These are phyloP conservation scores for Mnemiopsis leidyi DNA, from an alignment of 37 sponge, comb jelly and placozoan species.

Conservation along the genomic window DNA sequence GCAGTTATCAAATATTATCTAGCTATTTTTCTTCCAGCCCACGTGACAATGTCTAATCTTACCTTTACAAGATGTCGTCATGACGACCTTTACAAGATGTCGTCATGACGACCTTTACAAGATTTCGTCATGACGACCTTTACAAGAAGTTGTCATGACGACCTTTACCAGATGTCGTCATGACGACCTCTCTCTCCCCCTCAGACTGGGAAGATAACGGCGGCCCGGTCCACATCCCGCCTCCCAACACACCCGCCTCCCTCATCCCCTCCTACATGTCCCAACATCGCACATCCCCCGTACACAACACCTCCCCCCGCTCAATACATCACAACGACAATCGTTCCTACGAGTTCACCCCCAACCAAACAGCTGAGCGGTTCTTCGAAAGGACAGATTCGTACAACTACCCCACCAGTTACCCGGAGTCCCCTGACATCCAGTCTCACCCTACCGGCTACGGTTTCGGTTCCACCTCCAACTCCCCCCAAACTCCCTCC, in stretches of 20 bases:
- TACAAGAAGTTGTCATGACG: neutral
- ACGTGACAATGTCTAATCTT: neutral
- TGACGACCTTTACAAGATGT: neutral
- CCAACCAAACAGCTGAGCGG: neutral
- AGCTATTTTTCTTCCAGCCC: no score
- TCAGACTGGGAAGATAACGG: neutral
- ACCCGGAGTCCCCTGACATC: neutral
- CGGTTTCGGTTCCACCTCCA: neutral
- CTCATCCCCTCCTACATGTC: neutral
- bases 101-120: neutral
- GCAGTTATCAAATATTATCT: no score
- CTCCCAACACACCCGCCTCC: constrained; percentile 33
- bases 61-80: no score
- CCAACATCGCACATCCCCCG: neutral
- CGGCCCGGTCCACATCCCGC: neutral
- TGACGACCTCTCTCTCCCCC: neutral
- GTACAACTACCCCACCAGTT: constrained; percentile 17
- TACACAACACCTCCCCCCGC: neutral
- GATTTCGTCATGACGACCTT: neutral
- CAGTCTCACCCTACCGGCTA: neutral
- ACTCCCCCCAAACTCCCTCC: neutral
- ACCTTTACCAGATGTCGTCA: no score
- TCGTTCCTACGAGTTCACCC: neutral
- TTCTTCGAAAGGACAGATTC: neutral
- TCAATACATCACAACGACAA: neutral